Evolutionary conservation across 2,113 vertebrate species (phyloP).

Genomic region (Grammomys dolichurus): DNA sequence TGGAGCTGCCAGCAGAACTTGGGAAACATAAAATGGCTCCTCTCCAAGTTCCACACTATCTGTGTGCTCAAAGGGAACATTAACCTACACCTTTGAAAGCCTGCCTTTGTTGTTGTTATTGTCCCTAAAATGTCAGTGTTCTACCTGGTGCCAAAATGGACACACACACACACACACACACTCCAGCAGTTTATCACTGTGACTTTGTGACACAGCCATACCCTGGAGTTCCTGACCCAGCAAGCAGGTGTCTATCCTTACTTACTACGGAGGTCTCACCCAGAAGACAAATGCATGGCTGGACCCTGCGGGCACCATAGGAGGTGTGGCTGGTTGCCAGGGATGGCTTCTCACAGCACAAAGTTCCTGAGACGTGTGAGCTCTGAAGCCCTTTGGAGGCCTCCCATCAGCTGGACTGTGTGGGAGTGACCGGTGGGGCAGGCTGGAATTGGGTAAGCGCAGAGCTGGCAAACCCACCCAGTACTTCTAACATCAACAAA

Average conservation of each 20-base stretch:
- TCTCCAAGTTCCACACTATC: not conserved
- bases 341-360: accelerated
- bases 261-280: not conserved
- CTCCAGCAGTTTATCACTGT: not conserved
- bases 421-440: not conserved
- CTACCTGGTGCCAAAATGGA: not conserved
- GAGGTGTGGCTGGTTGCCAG: not conserved
- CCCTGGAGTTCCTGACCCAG: not conserved
- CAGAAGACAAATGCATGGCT: accelerated
- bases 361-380: accelerated
- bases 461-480: accelerated
- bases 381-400: accelerated
- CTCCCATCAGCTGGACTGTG: not conserved
- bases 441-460: accelerated
- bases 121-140: slow-evolving; percentile 13
- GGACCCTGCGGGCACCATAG: accelerated
- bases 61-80: not conserved
- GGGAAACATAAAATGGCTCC: not conserved
- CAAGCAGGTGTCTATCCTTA: not conserved
- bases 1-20: accelerated
- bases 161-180: too few species aligned
- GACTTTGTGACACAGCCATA: not conserved
- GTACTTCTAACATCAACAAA: not conserved
- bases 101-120: not conserved
- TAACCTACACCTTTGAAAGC: not conserved